Percentiles rank a stretch among this genome's conserved stretches.
Conservation (phyloP, 53 echinoderm and acorn worm species). For the Stichopus horrens region DNA sequence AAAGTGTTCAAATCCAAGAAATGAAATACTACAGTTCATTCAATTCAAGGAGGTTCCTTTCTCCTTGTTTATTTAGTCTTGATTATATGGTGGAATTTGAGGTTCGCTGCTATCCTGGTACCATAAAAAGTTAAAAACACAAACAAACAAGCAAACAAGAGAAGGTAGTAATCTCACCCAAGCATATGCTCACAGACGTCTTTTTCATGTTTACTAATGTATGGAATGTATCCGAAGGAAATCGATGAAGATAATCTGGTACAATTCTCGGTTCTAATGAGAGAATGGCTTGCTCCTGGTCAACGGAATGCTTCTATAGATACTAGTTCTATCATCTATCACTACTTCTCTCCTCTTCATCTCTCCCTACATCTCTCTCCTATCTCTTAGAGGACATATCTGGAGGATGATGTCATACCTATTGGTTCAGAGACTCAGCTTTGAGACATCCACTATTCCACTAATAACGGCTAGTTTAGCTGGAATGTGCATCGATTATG, state of each 20-base stretch:
- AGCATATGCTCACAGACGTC: slow-evolving; percentile 64
- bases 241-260: background rate
- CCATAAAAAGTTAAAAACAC: background rate
- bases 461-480: slow-evolving; percentile 25
- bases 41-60: too few relatives aligned
- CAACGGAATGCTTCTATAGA: background rate
- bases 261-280: background rate
- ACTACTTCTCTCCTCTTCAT: background rate
- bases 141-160: background rate
- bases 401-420: slow-evolving; percentile 29
- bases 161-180: slow-evolving; percentile 58
- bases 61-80: too few relatives aligned
- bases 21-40: too few relatives aligned
- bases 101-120: too few relatives aligned
- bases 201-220: slow-evolving; percentile 57
- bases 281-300: background rate
- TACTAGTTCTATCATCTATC: background rate
- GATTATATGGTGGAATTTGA: too few relatives aligned
- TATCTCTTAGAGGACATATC: slow-evolving; percentile 12
- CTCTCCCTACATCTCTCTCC: slow-evolving; percentile 3
- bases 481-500: background rate
- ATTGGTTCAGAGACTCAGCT: background rate
- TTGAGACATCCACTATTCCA: background rate
- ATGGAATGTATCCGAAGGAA: slow-evolving; percentile 26
- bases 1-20: too few relatives aligned